Evolutionary conservation across 2,113 vertebrate species (phyloP), one percentile per base, ranked within the genome.

Genomic region (Lethenteron reissneri): DNA sequence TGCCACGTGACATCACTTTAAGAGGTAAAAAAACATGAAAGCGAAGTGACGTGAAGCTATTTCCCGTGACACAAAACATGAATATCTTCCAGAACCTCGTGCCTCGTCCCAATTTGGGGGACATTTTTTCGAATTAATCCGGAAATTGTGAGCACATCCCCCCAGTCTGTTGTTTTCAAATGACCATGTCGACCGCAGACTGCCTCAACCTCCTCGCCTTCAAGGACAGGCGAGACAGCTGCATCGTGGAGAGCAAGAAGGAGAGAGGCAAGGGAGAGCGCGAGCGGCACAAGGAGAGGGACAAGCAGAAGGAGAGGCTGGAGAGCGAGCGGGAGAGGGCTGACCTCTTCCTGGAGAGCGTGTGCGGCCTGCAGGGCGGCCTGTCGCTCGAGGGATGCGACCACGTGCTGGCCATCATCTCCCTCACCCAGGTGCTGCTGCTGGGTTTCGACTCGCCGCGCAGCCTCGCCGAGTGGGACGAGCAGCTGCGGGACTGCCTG

Each of bases 341-440:
- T 68, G 64, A 68, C n/a, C 64, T 68, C 25, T 25, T 68, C n/a
- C 25, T 68, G 64, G 64, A 68, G n/a, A 25, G 64, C n/a, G 25
- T 68, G n/a, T 68, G 64, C 11, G 64, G 64, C 64, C 64, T 68
- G n/a, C 9, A 68, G 64, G 64, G n/a, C 10, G 64, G 64, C 9
- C n/a, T 68, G 11, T 17, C 64, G 25, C n/a, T 25, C 10, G 64
- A 68, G 25, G n/a, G 64, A 10, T 68, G 64, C 25, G 64, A 68
- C n/a, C n/a, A 68, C 10, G 64, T 68, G 64, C 25, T 68, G 11
- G 64, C 64, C 64, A 68, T 68, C 64, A 25, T 68, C n/a, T 68
- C n/a, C 25, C 64, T 25, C 10, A n/a, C 25, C 64, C 64, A 68
- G 64, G 64, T 68, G n/a, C n/a, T 68, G n/a, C 25, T 68, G 64